Evolutionary conservation across 2,888 invertebrate species (phyloP), one percentile per base, ranked within the genome.

Genomic region (Acanthosoma haemorrhoidale): DNA sequence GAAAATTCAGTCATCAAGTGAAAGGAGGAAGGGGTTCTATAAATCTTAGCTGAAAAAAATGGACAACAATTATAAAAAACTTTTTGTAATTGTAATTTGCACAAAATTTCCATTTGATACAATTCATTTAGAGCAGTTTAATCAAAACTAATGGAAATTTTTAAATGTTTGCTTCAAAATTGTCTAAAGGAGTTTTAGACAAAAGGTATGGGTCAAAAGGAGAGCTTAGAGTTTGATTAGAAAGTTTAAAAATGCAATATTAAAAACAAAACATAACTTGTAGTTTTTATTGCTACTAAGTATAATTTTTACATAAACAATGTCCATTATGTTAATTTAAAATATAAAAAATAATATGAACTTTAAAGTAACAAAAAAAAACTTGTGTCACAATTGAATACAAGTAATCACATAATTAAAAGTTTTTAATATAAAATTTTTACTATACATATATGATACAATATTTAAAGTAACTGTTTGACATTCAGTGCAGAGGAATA

Each of bases 391-490:
- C 13, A 31, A 59, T 29, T 25, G 5, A 32, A 16, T 16, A 32
- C 16, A 32, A 32, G 2, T n/a, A 16, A 9, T 29, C 9, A 59
- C 18, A 15, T 21, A 60, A 34, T 60, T 60, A 60, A 34, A 60
- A 32, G 9, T 60, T 15, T 13, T 1, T 60, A 34, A 31, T 9
- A 60, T 60, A 36, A 60, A 51, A 51, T 51, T 51, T 51, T 51
- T 34, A 60, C 32, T 60, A 60, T 60, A 60, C 60, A 60, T 60
- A 60, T 60, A 60, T 60, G 29, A 60, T 60, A 60, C 60, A 60
- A 36, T 16, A 34, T 34, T 31, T 60, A 60, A 34, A 34, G 18
- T 13, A 60, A n/a, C n/a, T n/a, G n/a, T n/a, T n/a, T n/a, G n/a
- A n/a, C n/a, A n/a, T n/a, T n/a, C n/a, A n/a, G n/a, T n/a, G n/a